These are phyloP conservation scores for Saccostrea glomerata DNA, from an alignment of 1,140 invertebrate species.

Conservation along the genomic window DNA sequence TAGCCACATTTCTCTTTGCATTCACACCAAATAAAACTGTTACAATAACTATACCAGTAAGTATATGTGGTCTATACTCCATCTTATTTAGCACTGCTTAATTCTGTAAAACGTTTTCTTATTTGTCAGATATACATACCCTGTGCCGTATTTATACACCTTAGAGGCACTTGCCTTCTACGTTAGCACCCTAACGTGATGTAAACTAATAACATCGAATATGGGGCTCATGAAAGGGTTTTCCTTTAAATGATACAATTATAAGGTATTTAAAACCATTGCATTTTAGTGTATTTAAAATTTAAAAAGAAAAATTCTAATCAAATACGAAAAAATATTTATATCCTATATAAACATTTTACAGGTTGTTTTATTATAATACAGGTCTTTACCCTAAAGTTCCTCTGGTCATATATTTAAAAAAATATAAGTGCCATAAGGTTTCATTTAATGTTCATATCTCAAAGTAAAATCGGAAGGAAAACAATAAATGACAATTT, in stretches of 20 bases:
- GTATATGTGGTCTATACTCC: not conserved
- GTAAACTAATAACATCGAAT: not conserved
- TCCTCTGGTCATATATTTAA: not conserved
- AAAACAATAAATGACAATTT: slow-evolving; percentile 17
- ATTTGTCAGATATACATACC: not conserved
- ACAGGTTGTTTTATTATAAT: no score
- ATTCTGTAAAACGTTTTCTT: not conserved
- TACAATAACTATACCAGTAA: not conserved
- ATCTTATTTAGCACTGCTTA: not conserved
- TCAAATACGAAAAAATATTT: no score
- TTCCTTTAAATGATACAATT: not conserved
- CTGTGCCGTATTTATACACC: slow-evolving; percentile 3
- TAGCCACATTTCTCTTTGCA: not conserved
- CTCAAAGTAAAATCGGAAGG: slow-evolving; percentile 19
- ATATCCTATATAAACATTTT: no score
- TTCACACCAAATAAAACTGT: not conserved
- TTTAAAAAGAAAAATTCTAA: no score
- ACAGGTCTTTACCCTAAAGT: no score
- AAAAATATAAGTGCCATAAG: not conserved
- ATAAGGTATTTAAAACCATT: not conserved
- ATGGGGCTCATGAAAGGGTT: not conserved
- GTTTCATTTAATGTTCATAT: not conserved
- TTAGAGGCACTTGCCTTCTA: not conserved
- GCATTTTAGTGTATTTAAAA: no score
- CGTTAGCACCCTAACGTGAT: not conserved